Percentiles rank a stretch among this genome's conserved stretches.
phyloP scores from a whole-genome alignment of 2,888 invertebrate genomes.

The Campaea margaritaria region DNA sequence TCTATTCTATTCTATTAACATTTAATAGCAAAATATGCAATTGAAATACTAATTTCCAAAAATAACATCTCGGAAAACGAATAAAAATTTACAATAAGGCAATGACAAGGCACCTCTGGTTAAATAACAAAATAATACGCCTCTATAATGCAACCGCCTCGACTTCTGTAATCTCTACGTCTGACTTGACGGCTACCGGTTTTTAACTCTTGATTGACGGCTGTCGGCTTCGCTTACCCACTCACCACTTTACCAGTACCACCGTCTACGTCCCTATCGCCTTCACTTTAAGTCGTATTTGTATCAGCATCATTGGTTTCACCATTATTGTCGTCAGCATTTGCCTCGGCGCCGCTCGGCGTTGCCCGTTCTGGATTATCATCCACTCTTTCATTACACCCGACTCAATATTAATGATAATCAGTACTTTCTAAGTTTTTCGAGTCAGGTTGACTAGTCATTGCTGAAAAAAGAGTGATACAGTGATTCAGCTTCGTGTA shows the following conservation, averaged over 20 bases:
- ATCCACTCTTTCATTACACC: slow-evolving; percentile 83
- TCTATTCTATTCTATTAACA: too few relatives aligned
- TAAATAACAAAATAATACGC: slow-evolving; percentile 42
- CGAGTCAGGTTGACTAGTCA: slow-evolving; percentile 50
- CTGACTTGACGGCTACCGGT: slow-evolving; percentile 82
- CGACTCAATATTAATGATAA: slow-evolving; percentile 82
- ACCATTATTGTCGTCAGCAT: slow-evolving; percentile 56
- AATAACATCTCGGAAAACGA: slow-evolving; percentile 14
- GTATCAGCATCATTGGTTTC: slow-evolving; percentile 24
- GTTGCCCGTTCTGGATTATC: slow-evolving; percentile 80
- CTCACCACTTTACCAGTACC: slow-evolving; percentile 50
- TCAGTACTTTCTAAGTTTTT: slow-evolving; percentile 66
- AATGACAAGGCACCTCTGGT: slow-evolving; percentile 37
- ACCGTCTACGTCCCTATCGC: slow-evolving; percentile 37
- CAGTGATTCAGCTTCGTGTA: slow-evolving; percentile 9
- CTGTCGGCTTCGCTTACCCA: slow-evolving; percentile 80
- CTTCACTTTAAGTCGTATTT: slow-evolving; percentile 45
- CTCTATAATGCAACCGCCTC: slow-evolving; percentile 60
- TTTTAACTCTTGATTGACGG: slow-evolving; percentile 84
- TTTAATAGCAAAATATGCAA: background rate
- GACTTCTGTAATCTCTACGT: slow-evolving; percentile 77
- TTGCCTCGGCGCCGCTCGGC: slow-evolving; percentile 80
- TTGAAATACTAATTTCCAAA: background rate
- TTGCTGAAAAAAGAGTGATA: slow-evolving; percentile 23
- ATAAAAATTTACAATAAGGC: slow-evolving; percentile 23